Evolutionary conservation across 2,113 vertebrate species (phyloP).

Genomic region (Apaloderma vittatum): DNA sequence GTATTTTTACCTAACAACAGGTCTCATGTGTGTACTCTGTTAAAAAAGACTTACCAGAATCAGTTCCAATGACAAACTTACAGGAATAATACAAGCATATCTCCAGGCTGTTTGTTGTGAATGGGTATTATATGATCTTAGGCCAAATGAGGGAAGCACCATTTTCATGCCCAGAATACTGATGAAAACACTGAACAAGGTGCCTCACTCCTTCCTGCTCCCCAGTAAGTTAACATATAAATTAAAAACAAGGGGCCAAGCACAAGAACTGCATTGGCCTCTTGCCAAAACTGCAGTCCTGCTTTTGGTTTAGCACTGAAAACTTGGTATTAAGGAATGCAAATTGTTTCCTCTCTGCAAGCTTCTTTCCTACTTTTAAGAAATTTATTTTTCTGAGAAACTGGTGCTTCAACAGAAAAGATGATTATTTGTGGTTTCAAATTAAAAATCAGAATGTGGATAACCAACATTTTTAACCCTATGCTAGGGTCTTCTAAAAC

Average conservation of each 20-base stretch:
- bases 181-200: background rate
- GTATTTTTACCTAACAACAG: background rate
- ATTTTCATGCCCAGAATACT: background rate
- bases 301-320: background rate
- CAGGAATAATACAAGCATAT: background rate
- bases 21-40: background rate
- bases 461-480: background rate
- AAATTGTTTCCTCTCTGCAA: background rate
- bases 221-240: background rate
- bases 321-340: background rate
- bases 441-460: background rate
- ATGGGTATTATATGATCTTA: background rate
- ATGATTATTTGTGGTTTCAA: background rate
- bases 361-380: background rate
- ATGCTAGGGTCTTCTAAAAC: background rate
- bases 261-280: background rate
- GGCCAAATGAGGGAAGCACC: background rate
- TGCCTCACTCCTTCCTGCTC: background rate
- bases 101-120: background rate
- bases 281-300: background rate
- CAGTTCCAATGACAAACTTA: background rate
- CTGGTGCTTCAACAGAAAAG: background rate
- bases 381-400: background rate
- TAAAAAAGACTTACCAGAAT: background rate
- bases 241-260: background rate